Percentiles rank a stretch among this genome's conserved stretches.
Evolutionary conservation across 2,797 vertebrate genomes (phyloP).

Genomic region (Enteromius thamalakanensis): DNA sequence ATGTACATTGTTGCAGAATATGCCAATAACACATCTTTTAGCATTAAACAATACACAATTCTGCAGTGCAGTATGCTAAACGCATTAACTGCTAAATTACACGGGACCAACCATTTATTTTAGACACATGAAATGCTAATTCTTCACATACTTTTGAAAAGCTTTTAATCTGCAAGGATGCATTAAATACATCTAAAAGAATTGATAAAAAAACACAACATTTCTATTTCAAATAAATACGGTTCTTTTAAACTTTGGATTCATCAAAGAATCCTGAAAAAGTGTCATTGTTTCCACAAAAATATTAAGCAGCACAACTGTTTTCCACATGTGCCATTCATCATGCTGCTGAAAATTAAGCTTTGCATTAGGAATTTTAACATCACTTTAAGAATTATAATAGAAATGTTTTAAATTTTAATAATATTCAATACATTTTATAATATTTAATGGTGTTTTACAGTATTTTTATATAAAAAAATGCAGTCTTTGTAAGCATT

Average conservation of each 20-base stretch:
- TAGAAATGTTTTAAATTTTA: not conserved
- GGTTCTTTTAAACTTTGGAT: not conserved
- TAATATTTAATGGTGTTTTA: too few species aligned
- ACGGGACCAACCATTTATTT: not conserved
- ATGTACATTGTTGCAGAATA: not conserved
- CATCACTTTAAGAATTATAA: not conserved
- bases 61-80: not conserved
- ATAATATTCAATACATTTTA: not conserved
- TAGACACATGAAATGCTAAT: not conserved
- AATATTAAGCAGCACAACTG: not conserved
- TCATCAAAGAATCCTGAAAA: not conserved
- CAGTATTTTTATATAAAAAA: not conserved
- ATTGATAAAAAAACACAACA: not conserved
- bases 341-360: not conserved
- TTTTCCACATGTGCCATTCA: not conserved
- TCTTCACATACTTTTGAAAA: not conserved
- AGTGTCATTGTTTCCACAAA: not conserved
- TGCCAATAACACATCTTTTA: slow-evolving; percentile 35
- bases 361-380: not conserved
- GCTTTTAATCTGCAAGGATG: not conserved
- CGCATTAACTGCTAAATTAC: not conserved
- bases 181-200: not conserved
- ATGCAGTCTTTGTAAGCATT: not conserved
- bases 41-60: slow-evolving; percentile 19
- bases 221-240: not conserved